Evolutionary conservation across 2,888 invertebrate genomes (phyloP).

Genomic region (Noctua comes): DNA sequence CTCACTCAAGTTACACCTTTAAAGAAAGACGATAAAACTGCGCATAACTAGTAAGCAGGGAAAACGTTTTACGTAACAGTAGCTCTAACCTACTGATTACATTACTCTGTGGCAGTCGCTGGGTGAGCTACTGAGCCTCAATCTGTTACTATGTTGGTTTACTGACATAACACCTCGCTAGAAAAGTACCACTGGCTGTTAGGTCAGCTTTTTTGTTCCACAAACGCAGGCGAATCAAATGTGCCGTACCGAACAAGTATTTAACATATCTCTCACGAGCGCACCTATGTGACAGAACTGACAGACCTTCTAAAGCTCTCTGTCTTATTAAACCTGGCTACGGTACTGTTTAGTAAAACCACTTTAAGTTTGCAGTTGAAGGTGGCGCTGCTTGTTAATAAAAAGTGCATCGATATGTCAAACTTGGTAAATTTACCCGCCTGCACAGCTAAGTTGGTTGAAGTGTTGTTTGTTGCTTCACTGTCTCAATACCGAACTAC

Average conservation of each 20-base stretch:
- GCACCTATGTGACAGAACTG: no score
- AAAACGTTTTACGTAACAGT: slow-evolving; percentile 38
- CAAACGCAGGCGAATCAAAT: no score
- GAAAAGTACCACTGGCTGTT: background rate
- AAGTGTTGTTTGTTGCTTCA: slow-evolving; percentile 1
- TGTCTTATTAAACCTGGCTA: background rate
- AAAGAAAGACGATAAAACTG: slow-evolving; percentile 14
- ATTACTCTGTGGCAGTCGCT: slow-evolving; percentile 2
- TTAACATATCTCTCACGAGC: no score
- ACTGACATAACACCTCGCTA: background rate
- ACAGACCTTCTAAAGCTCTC: no score
- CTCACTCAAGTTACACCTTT: background rate
- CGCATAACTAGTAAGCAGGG: slow-evolving; percentile 7
- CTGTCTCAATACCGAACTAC: background rate
- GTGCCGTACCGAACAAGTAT: no score
- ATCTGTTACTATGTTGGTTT: slow-evolving; percentile 12
- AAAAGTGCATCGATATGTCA: no score
- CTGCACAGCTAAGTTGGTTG: no score
- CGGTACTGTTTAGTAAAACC: no score
- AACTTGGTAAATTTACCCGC: no score
- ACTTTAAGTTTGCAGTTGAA: no score
- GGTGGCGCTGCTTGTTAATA: no score
- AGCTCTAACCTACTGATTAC: slow-evolving; percentile 29
- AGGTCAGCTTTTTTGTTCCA: background rate
- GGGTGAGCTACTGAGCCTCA: background rate